Evolutionary conservation across 1,140 invertebrate species (phyloP), one percentile per base, ranked within the genome.

Genomic region (Bathynomus jamesi): DNA sequence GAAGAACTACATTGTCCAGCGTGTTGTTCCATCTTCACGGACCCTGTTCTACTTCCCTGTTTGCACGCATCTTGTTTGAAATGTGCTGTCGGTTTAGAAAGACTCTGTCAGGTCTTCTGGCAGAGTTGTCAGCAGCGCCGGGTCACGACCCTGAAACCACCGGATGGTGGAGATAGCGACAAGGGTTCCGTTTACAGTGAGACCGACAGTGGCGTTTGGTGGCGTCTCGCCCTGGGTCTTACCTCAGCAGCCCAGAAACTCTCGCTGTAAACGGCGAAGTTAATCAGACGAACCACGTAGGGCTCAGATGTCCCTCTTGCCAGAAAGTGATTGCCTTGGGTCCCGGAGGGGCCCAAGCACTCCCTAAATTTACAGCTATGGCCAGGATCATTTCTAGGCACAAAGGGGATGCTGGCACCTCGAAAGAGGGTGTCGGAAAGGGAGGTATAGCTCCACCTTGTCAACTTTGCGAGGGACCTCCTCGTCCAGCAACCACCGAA

Each of bases 181-280:
- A 97, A 98, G 84, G 84, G 96, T 65, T 96, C 93, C 74, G 91
- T 98, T 69, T 87, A 97, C n/a, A 96, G 94, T 82, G 96, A 99
- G 85, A 96, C 95, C 0, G 96, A 99, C 83, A 95, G 92, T 71
- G 96, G 96, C 30, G 96, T 99, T 11, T 95, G 27, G 90, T 91
- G 80, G 66, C 69, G 30, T 27, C 67, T 21, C 28, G 67, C 60
- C 66, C 32, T n/a, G 25, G 17, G 24, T 24, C 63, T 28, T 93
- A 68, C 94, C 94, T 53, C 78, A 96, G 93, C 80, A 96, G 94
- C 84, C 91, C 94, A 32, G 92, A 93, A 63, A 94, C 92, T 2
- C 89, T 60, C 10, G 67, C 32, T 28, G 61, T 62, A 0, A 30
- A 40, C 24, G 67, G 67, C 8, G 69, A 70, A 29, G 65, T 46